These are phyloP conservation scores for Arothron firmamentum DNA, from an alignment of 2,113 vertebrate species.

Conservation along the genomic window DNA sequence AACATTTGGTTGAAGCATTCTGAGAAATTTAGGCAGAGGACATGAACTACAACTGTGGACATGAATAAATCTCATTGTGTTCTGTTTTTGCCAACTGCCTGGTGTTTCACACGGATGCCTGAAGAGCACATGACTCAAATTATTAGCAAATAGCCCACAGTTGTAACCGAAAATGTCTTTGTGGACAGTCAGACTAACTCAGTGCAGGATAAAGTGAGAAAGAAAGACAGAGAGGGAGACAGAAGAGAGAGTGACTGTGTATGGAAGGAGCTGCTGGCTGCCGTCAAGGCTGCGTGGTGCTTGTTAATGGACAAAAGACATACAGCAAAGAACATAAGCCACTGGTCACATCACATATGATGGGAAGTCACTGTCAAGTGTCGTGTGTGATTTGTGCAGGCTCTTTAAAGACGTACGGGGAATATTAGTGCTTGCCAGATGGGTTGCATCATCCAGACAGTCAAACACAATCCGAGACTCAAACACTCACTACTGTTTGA, in stretches of 20 bases:
- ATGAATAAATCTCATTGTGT: background rate
- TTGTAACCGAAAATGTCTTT: conserved; percentile 11
- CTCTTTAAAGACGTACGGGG: background rate
- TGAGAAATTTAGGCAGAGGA: background rate
- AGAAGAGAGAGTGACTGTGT: background rate
- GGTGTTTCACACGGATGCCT: conserved; percentile 3
- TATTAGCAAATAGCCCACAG: conserved; percentile 20
- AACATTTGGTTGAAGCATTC: background rate
- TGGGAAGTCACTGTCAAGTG: conserved; percentile 22
- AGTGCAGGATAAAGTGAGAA: conserved; percentile 16
- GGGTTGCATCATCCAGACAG: conserved; percentile 17
- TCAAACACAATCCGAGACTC: conserved; percentile 19
- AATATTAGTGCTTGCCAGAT: conserved; percentile 4
- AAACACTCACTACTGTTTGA: conserved; percentile 11
- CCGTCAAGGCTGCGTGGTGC: conserved; percentile 35
- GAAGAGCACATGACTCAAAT: conserved; percentile 8
- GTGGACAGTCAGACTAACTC: conserved; percentile 14
- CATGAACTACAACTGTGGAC: background rate
- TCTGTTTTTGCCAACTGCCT: background rate
- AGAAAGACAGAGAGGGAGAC: conserved; percentile 4
- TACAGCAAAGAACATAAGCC: conserved; percentile 44
- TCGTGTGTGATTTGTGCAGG: conserved; percentile 24
- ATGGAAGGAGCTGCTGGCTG: conserved; percentile 38
- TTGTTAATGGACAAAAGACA: conserved; percentile 40
- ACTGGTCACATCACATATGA: conserved; percentile 34